Conservation (phyloP, 2,797 vertebrate genomes). For the Sciurus carolinensis region DNA sequence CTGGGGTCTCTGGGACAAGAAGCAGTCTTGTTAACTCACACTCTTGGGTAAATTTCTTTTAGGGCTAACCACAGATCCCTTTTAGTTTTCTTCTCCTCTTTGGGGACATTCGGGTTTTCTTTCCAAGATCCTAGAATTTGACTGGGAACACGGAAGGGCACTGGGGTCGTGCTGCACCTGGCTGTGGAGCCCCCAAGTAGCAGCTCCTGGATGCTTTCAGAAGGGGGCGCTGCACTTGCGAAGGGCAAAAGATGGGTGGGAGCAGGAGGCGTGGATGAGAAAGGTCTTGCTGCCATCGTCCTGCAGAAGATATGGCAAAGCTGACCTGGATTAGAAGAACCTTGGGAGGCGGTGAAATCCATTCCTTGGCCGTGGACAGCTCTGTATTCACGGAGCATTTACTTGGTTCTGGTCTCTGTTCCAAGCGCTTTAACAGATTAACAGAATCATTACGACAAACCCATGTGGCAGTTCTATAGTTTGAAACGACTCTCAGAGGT, state of each 20-base stretch:
- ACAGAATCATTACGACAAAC: background rate
- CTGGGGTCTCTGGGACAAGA: conserved; percentile 33
- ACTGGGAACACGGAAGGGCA: conserved; percentile 20
- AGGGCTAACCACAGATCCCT: conserved; percentile 73
- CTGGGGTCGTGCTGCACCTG: background rate
- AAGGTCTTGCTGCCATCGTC: background rate
- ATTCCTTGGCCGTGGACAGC: background rate
- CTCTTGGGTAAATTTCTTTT: conserved; percentile 78
- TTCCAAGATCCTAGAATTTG: conserved; percentile 65
- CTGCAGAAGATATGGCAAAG: background rate
- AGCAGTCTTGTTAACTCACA: conserved; percentile 72
- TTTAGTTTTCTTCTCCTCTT: conserved; percentile 76
- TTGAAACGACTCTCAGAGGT: background rate
- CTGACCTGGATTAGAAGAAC: background rate
- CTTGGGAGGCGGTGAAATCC: background rate
- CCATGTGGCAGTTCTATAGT: background rate
- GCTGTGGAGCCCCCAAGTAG: background rate
- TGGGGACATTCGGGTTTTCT: conserved; percentile 78
- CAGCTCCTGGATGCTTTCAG: background rate
- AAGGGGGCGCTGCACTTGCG: background rate
- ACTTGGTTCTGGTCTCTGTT: background rate
- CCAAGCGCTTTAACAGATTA: background rate
- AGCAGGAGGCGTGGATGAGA: background rate
- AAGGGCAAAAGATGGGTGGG: background rate
- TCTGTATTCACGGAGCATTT: background rate